Evolutionary conservation across 2,888 invertebrate genomes (phyloP), one percentile per base, ranked within the genome.

Genomic region (Chloromyia formosa): DNA sequence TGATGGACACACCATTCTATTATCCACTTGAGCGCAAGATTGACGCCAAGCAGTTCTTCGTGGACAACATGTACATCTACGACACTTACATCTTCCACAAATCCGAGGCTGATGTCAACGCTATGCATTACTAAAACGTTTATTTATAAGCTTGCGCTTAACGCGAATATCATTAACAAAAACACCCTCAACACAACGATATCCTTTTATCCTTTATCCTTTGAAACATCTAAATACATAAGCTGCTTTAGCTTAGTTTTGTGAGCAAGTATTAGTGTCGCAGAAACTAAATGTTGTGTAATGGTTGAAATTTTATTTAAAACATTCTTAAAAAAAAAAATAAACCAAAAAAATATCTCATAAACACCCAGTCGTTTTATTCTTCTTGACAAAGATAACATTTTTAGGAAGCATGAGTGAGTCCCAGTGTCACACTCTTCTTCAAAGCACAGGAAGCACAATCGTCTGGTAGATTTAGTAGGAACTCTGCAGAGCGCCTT

Each of bases 21-120:
- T 94, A 90, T 87, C 94, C 94, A 79, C 89, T 94, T 83, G 93
- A 94, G 82, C 89, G 92, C 77, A 87, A 87, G 10, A 88, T 92
- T 79, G 86, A 89, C 61, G 86, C 88, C 49, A 84, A 85, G 69
- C 87, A 87, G 79, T 92, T 90, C 86, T 87, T 87, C 80, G 89
- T 90, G 27, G 88, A 91, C 5, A 93, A 93, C 87, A 89, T 90
- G 86, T 88, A 87, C 82, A 90, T 91, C 83, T 86, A 90, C 77
- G 91, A 92, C 77, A 87, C 90, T 0, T 86, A 86, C 77, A 88
- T 93, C 80, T 91, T 88, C 87, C 91, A 92, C 85, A 90, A 90
- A 80, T 87, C 86, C 64, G 86, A 88, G 76, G 80, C 81, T 78
- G 85, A 84, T 66, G 76, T 80, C 78, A 81, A 85, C 81, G 77